These are phyloP conservation scores for Xenops minutus DNA, from an alignment of 2,797 vertebrate genomes.

Conservation along the genomic window DNA sequence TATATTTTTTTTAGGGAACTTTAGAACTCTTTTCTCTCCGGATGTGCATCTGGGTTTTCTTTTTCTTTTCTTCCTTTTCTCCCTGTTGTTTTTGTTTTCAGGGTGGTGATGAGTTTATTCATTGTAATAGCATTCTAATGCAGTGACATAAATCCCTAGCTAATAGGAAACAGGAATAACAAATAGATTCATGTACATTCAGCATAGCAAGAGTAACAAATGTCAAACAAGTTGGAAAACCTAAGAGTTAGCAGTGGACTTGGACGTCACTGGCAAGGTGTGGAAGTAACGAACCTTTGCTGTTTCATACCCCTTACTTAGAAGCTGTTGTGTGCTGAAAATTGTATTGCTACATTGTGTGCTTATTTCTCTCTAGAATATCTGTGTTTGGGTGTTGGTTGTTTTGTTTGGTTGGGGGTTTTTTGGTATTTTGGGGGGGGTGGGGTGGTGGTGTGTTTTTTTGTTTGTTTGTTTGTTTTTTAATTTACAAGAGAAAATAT, in stretches of 20 bases:
- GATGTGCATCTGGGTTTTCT: conserved; percentile 5
- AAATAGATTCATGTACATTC: not conserved
- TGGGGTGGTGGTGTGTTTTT: too few relatives aligned
- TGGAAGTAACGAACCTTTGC: not conserved
- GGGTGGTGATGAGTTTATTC: conserved; percentile 28
- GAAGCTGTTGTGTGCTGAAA: not conserved
- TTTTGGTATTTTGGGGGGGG: too few relatives aligned
- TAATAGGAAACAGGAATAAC: conserved; percentile 20
- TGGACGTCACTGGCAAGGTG: not conserved
- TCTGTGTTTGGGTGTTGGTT: not conserved
- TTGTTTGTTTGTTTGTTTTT: not conserved
- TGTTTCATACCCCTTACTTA: not conserved
- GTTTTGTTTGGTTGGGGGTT: too few relatives aligned
- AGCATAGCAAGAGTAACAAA: not conserved
- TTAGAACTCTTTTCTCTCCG: not conserved
- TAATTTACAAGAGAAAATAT: not conserved
- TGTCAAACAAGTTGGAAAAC: not conserved
- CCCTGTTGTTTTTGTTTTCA: conserved; percentile 20
- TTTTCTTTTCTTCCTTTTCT: not conserved
- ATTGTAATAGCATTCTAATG: conserved; percentile 28
- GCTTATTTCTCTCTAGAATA: not conserved
- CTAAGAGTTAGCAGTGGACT: not conserved
- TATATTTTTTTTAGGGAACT: not conserved
- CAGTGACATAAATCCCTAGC: conserved; percentile 18
- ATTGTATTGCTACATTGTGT: not conserved